Evolutionary conservation across 2,797 vertebrate genomes (phyloP), one percentile per base, ranked within the genome.

Genomic region (Australoheros facetus): DNA sequence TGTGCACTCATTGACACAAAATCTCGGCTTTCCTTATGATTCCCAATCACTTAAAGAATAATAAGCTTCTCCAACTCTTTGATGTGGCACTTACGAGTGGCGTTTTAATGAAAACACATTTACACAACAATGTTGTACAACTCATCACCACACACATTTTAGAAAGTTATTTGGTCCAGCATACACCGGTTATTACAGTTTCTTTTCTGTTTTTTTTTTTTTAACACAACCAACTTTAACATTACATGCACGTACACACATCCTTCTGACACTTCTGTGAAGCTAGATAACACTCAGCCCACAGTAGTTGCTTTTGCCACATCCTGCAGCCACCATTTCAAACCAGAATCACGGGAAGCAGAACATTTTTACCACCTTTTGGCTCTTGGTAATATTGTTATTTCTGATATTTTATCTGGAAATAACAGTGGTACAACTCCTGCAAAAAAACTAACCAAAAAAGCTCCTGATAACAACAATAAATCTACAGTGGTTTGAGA

Each of bases 161-260:
- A 81, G 75, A 84, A 91, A 86, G 73, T 87, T 77, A 85, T 92
- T 91, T 92, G 91, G 93, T 92, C 90, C 90, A 82, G 79, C 64
- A 73, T 71, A 86, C 84, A 88, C 70, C 72, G 75, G 73, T 86
- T 77, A 88, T 82, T 81, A 90, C 73, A 77, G 45, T 7, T 34
- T 34, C 7, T 34, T 7, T 34, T 34, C 9, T 34, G 8, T 34
- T 9, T 34, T 78, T 86, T 80, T 80, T 55, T 12, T 34, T 34
- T 34, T 7, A 8, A 84, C 82, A 82, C 79, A 86, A 39, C 69
- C 72, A 86, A 7, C 19, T 32, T 80, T 79, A 72, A 79, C 70
- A 77, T 78, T 76, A 77, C 88, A 93, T 87, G 88, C 90, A 91
- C 62, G 58, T 60, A 87, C 82, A 87, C 79, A 78, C 87, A 59